Evolutionary conservation across 2,888 invertebrate genomes (phyloP), one percentile per base, ranked within the genome.

Genomic region (Clivina fossor): DNA sequence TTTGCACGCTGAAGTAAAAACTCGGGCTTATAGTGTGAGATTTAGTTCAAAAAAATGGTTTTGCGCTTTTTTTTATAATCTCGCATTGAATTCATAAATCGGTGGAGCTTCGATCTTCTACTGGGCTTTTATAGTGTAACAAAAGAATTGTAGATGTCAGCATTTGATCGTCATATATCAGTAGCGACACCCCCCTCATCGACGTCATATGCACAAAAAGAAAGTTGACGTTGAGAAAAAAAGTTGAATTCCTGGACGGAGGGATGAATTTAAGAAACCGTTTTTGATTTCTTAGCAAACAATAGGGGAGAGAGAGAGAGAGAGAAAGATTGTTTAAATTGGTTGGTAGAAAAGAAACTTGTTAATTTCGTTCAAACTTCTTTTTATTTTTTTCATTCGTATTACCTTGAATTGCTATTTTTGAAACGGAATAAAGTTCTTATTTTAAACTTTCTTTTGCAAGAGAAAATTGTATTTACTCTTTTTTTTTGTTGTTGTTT

Each of bases 111-210:
- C n/a, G n/a, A n/a, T n/a, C n/a, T n/a, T n/a, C n/a, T n/a, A n/a
- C n/a, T n/a, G n/a, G n/a, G n/a, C n/a, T n/a, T n/a, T n/a, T 19
- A 43, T 53, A 18, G 9, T 44, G 53, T 53, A 35, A 53, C 53
- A 53, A 53, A 44, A 53, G 53, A 53, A 44, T 53, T 44, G 53
- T 53, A 37, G 44, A 44, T 53, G 53, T 44, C 53, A 53, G 53
- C 53, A n/a, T 53, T 53, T 53, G 53, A 53, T 53, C 53, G 53
- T 53, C 35, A 53, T 53, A 53, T 53, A 53, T 53, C 44, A 53
- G 43, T 8, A 37, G 24, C 30, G 19, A 40, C 37, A 26, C 41
- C 44, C n/a, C n/a, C n/a, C n/a, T n/a, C n/a, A n/a, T n/a, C 19
- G 53, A 44, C 26, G 26, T 37, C 35, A n/a, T n/a, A n/a, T n/a